phyloP scores from a whole-genome alignment of 2,797 vertebrate genomes.

The Aplochiton taeniatus region DNA sequence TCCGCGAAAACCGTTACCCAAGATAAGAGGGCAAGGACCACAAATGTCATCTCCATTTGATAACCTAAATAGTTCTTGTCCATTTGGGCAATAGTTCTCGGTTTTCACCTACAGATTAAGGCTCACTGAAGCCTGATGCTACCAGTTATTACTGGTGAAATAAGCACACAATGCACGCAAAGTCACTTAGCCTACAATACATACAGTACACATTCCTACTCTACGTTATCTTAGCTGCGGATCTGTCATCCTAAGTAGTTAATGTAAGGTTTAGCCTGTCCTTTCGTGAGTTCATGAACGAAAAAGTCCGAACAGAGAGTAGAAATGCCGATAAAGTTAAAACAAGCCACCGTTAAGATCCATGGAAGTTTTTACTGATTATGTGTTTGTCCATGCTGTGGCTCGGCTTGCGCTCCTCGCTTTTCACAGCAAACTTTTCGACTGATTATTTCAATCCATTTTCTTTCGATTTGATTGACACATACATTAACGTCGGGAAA shows the following conservation, averaged over 20 bases:
- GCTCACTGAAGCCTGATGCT: background rate
- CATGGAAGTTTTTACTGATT: conserved; percentile 7
- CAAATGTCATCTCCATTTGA: conserved; percentile 76
- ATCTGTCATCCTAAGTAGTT: conserved; percentile 13
- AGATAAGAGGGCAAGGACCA: conserved; percentile 78
- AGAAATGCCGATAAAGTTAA: conserved; percentile 5
- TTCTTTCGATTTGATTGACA: conserved; percentile 18
- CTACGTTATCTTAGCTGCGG: conserved; percentile 4
- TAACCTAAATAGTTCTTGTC: conserved; percentile 55
- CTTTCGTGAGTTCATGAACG: background rate
- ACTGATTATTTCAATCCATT: conserved; percentile 38
- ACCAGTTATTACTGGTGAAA: conserved; percentile 15
- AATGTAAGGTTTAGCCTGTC: conserved; percentile 7
- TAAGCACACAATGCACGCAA: conserved; percentile 15
- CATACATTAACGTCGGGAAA: conserved; percentile 11
- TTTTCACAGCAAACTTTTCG: conserved; percentile 30
- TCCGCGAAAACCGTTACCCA: conserved; percentile 83
- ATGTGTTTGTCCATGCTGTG: conserved; percentile 11
- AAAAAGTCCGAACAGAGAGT: conserved; percentile 14
- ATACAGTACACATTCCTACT: conserved; percentile 30
- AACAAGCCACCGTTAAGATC: background rate
- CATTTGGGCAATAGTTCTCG: conserved; percentile 34
- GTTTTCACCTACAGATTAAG: background rate
- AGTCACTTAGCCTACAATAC: conserved; percentile 8
- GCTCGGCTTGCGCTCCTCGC: conserved; percentile 9